phyloP scores from a whole-genome alignment of 2,113 vertebrate species.

The Oreochromis tanganicae region DNA sequence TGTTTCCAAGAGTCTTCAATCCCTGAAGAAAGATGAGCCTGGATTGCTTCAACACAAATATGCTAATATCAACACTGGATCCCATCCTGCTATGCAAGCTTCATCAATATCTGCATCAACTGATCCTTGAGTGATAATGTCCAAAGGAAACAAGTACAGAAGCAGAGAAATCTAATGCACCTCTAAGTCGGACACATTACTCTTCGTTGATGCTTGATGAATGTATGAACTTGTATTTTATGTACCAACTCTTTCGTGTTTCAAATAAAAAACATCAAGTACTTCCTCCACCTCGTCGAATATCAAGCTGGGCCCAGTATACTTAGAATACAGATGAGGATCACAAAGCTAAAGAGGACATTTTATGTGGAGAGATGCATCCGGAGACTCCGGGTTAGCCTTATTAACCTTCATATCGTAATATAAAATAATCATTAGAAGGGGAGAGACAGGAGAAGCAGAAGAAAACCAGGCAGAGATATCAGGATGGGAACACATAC shows the following conservation, averaged over 20 bases:
- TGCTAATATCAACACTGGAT: neutral
- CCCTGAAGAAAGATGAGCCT: neutral
- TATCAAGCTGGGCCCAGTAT: neutral
- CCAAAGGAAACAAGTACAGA: neutral
- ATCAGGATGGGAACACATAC: neutral
- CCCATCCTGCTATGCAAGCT: neutral
- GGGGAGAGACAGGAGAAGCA: neutral
- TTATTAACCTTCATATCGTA: neutral
- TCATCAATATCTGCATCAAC: neutral
- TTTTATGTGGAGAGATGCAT: neutral
- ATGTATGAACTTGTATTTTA: neutral
- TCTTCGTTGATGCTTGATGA: neutral
- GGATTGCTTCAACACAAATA: neutral
- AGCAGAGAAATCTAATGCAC: neutral
- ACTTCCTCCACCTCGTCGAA: neutral
- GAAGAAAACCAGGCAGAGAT: neutral
- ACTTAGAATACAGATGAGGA: neutral
- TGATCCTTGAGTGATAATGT: neutral
- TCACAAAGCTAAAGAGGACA: neutral
- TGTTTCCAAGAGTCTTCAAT: neutral
- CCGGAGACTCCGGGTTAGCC: neutral
- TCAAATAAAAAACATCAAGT: neutral
- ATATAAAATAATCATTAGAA: neutral
- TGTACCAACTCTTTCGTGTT: neutral
- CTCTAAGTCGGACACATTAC: neutral